Conservation (phyloP, 2,797 vertebrate species). For the Ctenopoma multispine region DNA sequence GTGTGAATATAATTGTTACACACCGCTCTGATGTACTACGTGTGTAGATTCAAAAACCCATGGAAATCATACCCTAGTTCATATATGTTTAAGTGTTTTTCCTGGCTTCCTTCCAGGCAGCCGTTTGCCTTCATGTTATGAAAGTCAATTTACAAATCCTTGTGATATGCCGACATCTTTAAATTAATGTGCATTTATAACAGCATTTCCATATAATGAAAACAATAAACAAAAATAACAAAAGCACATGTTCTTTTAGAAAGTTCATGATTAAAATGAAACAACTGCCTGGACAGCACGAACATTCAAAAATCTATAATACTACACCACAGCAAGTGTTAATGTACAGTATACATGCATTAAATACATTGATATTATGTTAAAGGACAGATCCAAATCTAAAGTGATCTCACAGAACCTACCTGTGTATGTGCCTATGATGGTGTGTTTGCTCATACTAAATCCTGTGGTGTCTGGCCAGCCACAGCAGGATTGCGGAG, state of each 20-base stretch:
- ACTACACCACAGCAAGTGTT: neutral
- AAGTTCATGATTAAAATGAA: conserved; percentile 3
- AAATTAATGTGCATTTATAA: conserved; percentile 10
- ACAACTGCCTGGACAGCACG: conserved; percentile 2
- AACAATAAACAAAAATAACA: conserved; percentile 1
- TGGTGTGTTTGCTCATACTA: conserved; percentile 54
- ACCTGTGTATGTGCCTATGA: conserved; percentile 20
- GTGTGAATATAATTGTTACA: conserved; percentile 16
- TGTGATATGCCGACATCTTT: neutral
- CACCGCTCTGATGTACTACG: neutral
- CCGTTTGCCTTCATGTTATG: conserved; percentile 4
- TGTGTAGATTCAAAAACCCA: neutral
- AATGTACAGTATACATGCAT: neutral
- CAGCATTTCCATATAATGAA: neutral
- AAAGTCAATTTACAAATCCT: conserved; percentile 5
- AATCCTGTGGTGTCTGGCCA: conserved; percentile 66
- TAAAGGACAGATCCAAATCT: neutral
- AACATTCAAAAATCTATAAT: conserved; percentile 11
- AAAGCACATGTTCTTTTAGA: conserved; percentile 45
- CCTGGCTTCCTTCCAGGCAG: neutral
- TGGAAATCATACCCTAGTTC: neutral
- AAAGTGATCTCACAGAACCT: conserved; percentile 17
- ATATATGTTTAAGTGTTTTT: neutral
- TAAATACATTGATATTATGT: neutral
- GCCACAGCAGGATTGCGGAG: conserved; percentile 66